Evolutionary conservation across 2,113 vertebrate genomes (phyloP).

Genomic region (Pollimyrus isidori): DNA sequence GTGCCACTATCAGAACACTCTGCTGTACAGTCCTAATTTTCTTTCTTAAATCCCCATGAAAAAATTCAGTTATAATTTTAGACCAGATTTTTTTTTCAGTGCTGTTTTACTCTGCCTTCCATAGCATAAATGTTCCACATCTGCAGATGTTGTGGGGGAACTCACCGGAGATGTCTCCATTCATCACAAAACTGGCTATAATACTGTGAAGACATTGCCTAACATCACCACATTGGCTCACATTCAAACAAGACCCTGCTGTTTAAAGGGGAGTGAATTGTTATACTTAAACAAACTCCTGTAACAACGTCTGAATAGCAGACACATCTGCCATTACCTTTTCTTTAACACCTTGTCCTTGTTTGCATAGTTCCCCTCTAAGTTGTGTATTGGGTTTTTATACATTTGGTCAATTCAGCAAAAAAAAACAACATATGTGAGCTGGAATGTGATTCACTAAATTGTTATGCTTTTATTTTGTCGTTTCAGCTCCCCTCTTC

Average conservation of each 20-base stretch:
- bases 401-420: not conserved
- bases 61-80: not conserved
- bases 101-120: not conserved
- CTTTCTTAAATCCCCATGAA: not conserved
- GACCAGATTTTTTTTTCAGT: not conserved
- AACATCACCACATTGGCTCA: not conserved
- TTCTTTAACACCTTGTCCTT: not conserved
- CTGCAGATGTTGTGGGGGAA: not conserved
- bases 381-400: not conserved
- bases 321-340: not conserved
- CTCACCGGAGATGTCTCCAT: not conserved
- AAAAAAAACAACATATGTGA: not conserved
- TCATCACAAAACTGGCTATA: not conserved
- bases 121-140: not conserved
- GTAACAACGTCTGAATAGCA: not conserved
- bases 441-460: not conserved
- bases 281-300: not conserved
- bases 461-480: not conserved
- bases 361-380: not conserved
- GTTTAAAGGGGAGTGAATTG: not conserved
- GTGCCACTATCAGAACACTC: not conserved
- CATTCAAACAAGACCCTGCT: not conserved
- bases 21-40: not conserved
- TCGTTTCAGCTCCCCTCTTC: not conserved
- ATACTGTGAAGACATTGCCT: not conserved